phyloP scores from a whole-genome alignment of 2,113 vertebrate species.

The Siphamia tubifer region DNA sequence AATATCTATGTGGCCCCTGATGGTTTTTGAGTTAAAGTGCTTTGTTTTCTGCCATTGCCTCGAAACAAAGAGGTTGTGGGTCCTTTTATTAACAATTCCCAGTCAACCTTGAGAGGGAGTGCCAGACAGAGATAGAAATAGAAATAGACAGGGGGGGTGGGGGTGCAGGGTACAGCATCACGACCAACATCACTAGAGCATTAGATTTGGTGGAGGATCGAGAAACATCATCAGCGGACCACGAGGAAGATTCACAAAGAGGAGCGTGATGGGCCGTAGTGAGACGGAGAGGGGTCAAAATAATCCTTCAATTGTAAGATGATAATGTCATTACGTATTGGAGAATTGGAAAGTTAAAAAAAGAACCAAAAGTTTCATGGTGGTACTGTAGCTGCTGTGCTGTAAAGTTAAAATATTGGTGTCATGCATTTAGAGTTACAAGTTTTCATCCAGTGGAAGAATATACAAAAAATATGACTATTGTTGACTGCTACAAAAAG shows the following conservation, averaged over 20 bases:
- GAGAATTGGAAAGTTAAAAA: not conserved
- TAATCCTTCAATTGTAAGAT: slow-evolving; percentile 24
- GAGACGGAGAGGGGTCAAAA: slow-evolving; percentile 9
- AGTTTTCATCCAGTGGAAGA: too few relatives aligned
- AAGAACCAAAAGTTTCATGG: not conserved
- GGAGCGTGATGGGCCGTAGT: not conserved
- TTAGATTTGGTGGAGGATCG: slow-evolving; percentile 61
- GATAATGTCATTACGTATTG: not conserved
- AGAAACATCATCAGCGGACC: slow-evolving; percentile 38
- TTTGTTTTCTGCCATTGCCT: slow-evolving; percentile 63
- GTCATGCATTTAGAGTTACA: too few relatives aligned
- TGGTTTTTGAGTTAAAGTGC: slow-evolving; percentile 68
- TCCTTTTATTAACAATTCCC: slow-evolving; percentile 58
- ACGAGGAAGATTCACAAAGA: slow-evolving; percentile 4
- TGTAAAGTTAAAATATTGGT: not conserved
- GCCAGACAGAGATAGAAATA: slow-evolving; percentile 21
- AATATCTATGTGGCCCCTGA: slow-evolving; percentile 80
- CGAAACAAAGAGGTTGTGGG: slow-evolving; percentile 43
- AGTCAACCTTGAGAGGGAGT: slow-evolving; percentile 62
- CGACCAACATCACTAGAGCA: slow-evolving; percentile 49
- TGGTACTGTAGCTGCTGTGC: not conserved
- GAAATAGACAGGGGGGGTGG: slow-evolving; percentile 40
- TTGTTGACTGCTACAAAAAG: too few relatives aligned
- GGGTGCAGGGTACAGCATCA: slow-evolving; percentile 10
- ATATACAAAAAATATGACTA: too few relatives aligned